These are phyloP conservation scores for Cheilosia pagana DNA, from an alignment of 2,888 invertebrate genomes.

Conservation along the genomic window DNA sequence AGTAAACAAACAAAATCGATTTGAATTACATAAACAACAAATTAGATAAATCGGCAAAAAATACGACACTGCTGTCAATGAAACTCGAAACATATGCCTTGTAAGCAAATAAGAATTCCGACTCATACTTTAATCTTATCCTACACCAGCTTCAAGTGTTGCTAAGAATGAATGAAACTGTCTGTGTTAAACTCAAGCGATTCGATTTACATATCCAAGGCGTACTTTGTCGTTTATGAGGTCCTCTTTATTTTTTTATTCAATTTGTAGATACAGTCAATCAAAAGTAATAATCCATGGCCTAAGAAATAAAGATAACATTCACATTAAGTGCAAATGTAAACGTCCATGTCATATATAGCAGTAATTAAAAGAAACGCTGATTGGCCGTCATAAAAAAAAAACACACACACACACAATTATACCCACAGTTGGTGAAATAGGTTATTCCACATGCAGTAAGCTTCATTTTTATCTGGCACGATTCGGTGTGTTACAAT, in stretches of 20 bases:
- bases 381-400: constrained; percentile 22
- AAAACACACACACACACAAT: not conserved
- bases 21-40: constrained; percentile 61
- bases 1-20: constrained; percentile 57
- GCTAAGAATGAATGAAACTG: constrained; percentile 56
- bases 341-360: not conserved
- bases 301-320: constrained; percentile 25
- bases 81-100: constrained; percentile 45
- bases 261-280: constrained; percentile 35
- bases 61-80: not conserved
- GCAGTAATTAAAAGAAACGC: constrained; percentile 13
- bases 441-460: not conserved
- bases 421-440: constrained; percentile 14
- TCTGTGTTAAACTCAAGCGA: constrained; percentile 51
- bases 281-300: constrained; percentile 26
- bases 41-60: constrained; percentile 46
- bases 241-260: not conserved
- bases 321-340: constrained; percentile 6
- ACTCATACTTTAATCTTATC: constrained; percentile 9
- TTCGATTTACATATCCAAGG: constrained; percentile 53
- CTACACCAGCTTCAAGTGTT: constrained; percentile 7
- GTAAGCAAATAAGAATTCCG: constrained; percentile 40
- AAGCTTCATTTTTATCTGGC: too few relatives aligned
- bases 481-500: not conserved
- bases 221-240: constrained; percentile 12